Evolutionary conservation across 2,113 vertebrate species (phyloP).

Genomic region (Nibea albiflora): DNA sequence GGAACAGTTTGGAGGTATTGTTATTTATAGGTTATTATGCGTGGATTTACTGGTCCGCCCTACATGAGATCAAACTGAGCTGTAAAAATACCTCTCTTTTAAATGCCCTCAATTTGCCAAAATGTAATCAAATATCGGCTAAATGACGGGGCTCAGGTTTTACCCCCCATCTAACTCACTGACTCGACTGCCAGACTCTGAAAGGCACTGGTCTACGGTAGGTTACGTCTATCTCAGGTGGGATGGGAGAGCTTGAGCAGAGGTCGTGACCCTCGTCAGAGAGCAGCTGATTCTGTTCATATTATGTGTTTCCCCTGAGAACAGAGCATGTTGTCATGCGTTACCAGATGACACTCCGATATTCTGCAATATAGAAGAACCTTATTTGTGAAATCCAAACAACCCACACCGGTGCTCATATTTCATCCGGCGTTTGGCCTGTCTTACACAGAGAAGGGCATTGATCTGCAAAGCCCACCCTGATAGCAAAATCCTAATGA

Average conservation of each 20-base stretch:
- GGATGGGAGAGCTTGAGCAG: background rate
- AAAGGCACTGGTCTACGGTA: background rate
- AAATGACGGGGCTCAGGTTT: too few species aligned
- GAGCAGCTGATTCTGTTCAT: slow-evolving; percentile 28
- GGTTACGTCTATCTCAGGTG: slow-evolving; percentile 6
- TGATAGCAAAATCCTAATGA: slow-evolving; percentile 28
- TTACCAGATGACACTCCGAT: slow-evolving; percentile 36
- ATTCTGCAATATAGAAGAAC: slow-evolving; percentile 16
- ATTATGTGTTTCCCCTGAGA: slow-evolving; percentile 8
- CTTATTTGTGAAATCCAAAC: slow-evolving; percentile 33
- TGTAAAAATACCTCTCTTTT: too few species aligned
- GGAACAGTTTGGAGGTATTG: too few species aligned
- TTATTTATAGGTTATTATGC: too few species aligned
- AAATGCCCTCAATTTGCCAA: too few species aligned
- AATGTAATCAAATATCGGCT: too few species aligned
- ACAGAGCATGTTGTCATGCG: slow-evolving; percentile 12
- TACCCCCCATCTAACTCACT: too few species aligned
- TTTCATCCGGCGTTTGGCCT: slow-evolving; percentile 12
- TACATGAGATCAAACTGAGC: too few species aligned
- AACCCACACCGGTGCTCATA: slow-evolving; percentile 2
- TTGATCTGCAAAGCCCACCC: slow-evolving; percentile 31
- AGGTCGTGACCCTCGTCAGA: background rate
- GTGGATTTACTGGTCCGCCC: too few species aligned
- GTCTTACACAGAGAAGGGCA: slow-evolving; percentile 9
- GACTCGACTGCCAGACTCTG: background rate